A percentile compares a stretch with the other conserved stretches of the same genome.
Conservation (phyloP, 2,888 invertebrate genomes). For the Gryllus longicercus region DNA sequence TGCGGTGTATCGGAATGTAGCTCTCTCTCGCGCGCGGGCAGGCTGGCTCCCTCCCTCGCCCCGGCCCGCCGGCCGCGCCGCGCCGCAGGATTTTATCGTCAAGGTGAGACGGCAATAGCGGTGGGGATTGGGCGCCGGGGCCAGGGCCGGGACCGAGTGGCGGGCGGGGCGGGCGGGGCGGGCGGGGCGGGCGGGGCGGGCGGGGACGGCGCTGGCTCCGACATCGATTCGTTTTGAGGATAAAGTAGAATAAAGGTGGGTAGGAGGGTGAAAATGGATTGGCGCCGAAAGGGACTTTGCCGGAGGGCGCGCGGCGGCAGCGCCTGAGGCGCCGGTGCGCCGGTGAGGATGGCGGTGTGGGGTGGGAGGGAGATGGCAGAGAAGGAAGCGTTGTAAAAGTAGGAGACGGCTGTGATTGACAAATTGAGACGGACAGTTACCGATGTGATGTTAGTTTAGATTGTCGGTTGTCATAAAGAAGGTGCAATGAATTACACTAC, state of each 20-base stretch:
- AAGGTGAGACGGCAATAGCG: slow-evolving; percentile 17
- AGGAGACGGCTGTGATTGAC: neutral
- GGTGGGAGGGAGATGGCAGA: neutral
- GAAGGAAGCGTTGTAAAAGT: neutral
- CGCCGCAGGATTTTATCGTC: neutral
- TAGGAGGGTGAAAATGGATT: slow-evolving; percentile 29
- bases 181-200: neutral
- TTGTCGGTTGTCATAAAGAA: no score
- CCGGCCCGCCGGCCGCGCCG: neutral
- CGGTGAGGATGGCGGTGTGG: neutral
- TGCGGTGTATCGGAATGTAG: neutral
- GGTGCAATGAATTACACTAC: no score
- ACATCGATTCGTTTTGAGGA: slow-evolving; percentile 36
- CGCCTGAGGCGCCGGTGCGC: neutral
- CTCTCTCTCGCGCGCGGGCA: neutral
- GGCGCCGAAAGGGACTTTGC: slow-evolving; percentile 17
- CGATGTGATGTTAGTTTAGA: no score
- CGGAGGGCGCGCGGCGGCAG: neutral
- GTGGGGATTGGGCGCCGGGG: neutral
- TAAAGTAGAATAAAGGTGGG: slow-evolving; percentile 36
- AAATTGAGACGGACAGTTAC: no score
- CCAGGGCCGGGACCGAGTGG: no score
- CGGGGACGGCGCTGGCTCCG: neutral
- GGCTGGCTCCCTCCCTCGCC: neutral
- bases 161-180: neutral